A percentile compares a stretch with the other conserved stretches of the same genome.
Conservation (phyloP, 2,888 invertebrate species). For the Pyralis farinalis region DNA sequence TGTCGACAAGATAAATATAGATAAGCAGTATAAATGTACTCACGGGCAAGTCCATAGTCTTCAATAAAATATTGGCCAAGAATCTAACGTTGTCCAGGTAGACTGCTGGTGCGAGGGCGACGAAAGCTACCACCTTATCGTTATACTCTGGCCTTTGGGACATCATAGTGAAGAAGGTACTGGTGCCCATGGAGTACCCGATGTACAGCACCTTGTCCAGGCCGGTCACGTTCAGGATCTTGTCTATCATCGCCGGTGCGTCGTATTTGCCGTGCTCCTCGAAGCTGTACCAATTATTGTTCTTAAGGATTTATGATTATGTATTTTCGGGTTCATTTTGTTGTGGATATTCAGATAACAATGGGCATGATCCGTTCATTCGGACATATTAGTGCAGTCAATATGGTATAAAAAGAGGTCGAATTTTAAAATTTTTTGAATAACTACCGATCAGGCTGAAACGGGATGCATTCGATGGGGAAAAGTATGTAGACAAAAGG, state of each 20-base stretch:
- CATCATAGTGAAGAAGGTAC: conserved; percentile 78
- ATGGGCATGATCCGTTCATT: too few relatives aligned
- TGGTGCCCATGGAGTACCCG: conserved; percentile 82
- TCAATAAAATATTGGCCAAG: conserved; percentile 34
- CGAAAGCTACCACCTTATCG: conserved; percentile 67
- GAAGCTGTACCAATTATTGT: too few relatives aligned
- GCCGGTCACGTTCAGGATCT: conserved; percentile 62
- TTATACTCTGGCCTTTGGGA: conserved; percentile 79
- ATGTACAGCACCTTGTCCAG: conserved; percentile 68
- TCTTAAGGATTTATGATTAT: too few relatives aligned
- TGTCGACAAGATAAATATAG: too few relatives aligned
- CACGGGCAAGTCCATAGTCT: conserved; percentile 46
- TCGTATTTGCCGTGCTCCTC: conserved; percentile 82
- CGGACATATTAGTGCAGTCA: too few relatives aligned
- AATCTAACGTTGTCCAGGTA: conserved; percentile 54
- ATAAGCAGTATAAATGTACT: conserved; percentile 22
- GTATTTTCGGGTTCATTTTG: too few relatives aligned
- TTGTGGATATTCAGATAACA: too few relatives aligned
- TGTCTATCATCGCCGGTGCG: conserved; percentile 77
- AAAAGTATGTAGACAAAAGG: too few relatives aligned
- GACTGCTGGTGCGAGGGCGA: conserved; percentile 77
- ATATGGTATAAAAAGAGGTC: too few relatives aligned
- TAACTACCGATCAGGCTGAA: too few relatives aligned
- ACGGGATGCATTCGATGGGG: too few relatives aligned
- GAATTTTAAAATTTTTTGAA: too few relatives aligned